Conservation (phyloP, 2,797 vertebrate species). For the Parauchenoglanis ngamensis region DNA sequence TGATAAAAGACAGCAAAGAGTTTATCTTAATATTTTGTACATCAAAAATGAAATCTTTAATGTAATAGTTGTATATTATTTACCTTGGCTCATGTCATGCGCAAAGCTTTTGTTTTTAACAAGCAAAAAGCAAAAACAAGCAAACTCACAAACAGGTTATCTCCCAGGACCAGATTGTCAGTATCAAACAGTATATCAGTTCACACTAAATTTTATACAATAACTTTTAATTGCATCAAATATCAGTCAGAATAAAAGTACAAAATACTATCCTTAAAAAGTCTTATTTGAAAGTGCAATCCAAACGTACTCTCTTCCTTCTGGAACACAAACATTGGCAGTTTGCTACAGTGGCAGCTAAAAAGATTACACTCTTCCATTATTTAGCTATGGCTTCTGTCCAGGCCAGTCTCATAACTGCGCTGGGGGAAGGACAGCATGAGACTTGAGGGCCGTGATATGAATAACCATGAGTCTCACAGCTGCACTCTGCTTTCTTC, state of each 20-base stretch:
- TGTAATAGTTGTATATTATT: not conserved
- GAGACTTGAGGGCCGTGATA: constrained; percentile 52
- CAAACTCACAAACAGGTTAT: not conserved
- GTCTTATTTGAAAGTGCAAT: not conserved
- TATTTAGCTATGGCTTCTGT: constrained; percentile 46
- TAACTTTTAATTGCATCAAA: not conserved
- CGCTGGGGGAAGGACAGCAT: constrained; percentile 38
- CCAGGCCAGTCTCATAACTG: constrained; percentile 48
- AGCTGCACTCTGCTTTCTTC: constrained; percentile 47
- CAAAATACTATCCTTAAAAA: not conserved
- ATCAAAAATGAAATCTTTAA: not conserved
- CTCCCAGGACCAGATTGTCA: not conserved
- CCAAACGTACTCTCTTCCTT: not conserved
- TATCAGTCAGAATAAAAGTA: constrained; percentile 1
- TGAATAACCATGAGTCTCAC: constrained; percentile 57
- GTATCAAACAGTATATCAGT: not conserved
- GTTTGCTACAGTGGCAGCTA: constrained; percentile 25
- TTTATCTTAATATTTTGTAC: not conserved
- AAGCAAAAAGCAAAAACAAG: not conserved
- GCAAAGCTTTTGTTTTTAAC: not conserved
- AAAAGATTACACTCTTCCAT: constrained; percentile 43
- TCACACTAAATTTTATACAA: not conserved
- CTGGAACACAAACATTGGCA: constrained; percentile 11
- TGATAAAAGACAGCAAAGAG: not conserved
- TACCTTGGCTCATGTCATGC: not conserved